Evolutionary conservation across 2,888 invertebrate species (phyloP).

Genomic region (Notocelia uddmanniana): DNA sequence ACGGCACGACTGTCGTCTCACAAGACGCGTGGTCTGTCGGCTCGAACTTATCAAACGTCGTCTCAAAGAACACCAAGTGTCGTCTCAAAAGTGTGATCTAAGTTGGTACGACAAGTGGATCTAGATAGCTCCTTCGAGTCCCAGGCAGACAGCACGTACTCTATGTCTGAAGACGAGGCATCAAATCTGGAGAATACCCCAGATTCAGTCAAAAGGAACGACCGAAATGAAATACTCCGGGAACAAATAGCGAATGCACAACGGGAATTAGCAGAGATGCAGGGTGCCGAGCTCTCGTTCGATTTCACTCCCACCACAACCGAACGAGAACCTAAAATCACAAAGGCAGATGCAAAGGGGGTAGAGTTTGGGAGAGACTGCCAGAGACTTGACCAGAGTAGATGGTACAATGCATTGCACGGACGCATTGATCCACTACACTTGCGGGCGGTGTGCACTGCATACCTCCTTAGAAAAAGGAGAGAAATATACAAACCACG

Average conservation of each 20-base stretch:
- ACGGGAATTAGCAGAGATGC: neutral
- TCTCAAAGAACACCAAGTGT: too few species aligned
- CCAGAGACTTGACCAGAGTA: neutral
- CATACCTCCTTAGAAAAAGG: neutral
- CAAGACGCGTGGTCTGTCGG: too few species aligned
- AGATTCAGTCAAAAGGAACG: neutral
- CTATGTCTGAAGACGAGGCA: neutral
- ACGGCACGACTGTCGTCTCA: too few species aligned
- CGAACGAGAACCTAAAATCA: neutral
- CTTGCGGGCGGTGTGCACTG: neutral
- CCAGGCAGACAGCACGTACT: neutral
- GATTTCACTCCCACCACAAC: neutral
- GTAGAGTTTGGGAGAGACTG: neutral
- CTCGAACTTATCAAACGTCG: too few species aligned
- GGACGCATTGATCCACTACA: neutral
- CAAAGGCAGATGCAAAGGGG: neutral
- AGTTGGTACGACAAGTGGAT: neutral
- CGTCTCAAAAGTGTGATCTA: too few species aligned
- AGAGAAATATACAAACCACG: neutral
- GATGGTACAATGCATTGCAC: neutral
- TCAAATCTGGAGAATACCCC: neutral
- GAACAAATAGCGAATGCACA: neutral
- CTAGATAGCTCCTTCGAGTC: neutral
- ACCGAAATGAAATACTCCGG: neutral
- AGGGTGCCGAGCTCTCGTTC: neutral